Evolutionary conservation across 2,113 vertebrate genomes (phyloP).

Genomic region (Eulemur macaco): DNA sequence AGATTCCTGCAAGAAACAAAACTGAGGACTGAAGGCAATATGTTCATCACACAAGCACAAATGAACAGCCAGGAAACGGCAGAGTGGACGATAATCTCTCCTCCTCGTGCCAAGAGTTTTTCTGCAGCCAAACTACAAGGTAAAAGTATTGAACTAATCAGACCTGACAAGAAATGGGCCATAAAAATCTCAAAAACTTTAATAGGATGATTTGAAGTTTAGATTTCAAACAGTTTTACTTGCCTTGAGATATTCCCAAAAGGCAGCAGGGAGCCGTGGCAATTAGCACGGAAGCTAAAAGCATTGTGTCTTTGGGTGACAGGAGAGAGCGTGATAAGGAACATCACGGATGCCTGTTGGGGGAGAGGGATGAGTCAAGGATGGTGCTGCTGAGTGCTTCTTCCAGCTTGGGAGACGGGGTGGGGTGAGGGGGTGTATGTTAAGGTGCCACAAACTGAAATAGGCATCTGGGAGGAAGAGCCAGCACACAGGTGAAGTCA

Average conservation of each 20-base stretch:
- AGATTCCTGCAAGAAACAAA: not conserved
- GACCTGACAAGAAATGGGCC: not conserved
- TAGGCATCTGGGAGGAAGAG: not conserved
- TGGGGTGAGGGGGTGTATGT: not conserved
- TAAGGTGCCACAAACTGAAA: not conserved
- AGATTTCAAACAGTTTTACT: constrained; percentile 5
- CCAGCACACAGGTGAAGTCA: not conserved
- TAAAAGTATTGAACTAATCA: not conserved
- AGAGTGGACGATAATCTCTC: not conserved
- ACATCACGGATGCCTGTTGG: not conserved
- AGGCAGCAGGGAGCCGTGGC: not conserved
- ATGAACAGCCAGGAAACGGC: not conserved
- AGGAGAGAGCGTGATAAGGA: not conserved
- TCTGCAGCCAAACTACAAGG: not conserved
- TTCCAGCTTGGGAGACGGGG: not conserved
- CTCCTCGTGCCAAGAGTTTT: not conserved
- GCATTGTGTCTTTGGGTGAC: not conserved
- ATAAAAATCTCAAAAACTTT: not conserved
- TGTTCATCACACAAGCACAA: not conserved
- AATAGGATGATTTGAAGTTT: not conserved
- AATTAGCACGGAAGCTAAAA: not conserved
- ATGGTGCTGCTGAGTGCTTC: not conserved
- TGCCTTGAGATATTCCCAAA: not conserved
- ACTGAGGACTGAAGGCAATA: not conserved
- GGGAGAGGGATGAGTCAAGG: not conserved